Conservation (phyloP, 2,113 vertebrate species). For the Mormyrus iriodes region DNA sequence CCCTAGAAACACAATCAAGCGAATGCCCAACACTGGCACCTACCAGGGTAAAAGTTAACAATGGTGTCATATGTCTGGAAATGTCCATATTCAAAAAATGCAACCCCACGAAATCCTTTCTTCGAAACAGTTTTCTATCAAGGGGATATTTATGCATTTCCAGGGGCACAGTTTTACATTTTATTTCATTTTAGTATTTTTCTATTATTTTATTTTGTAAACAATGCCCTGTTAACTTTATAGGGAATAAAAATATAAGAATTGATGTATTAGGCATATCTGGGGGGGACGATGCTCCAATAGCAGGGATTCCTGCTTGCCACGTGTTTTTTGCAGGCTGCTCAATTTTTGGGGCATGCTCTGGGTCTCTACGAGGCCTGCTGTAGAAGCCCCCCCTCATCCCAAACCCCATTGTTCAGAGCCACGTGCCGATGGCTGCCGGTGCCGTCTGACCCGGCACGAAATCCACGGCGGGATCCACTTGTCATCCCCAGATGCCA, state of each 20-base stretch:
- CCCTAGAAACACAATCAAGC: background rate
- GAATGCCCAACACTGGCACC: background rate
- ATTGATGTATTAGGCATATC: background rate
- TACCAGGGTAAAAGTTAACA: background rate
- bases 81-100: background rate
- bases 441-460: background rate
- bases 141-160: background rate
- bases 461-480: background rate
- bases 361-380: background rate
- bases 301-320: background rate
- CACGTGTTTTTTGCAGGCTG: background rate
- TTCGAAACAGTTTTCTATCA: background rate
- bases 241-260: background rate
- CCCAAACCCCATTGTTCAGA: background rate
- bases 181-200: background rate
- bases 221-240: background rate
- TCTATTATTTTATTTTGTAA: background rate
- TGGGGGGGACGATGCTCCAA: background rate
- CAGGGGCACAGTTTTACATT: background rate
- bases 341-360: background rate
- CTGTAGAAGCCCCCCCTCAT: background rate
- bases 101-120: background rate
- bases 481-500: too few relatives aligned
- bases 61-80: background rate
- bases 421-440: background rate